phyloP scores from a whole-genome alignment of 2,888 invertebrate species.

The Tachina fera region DNA sequence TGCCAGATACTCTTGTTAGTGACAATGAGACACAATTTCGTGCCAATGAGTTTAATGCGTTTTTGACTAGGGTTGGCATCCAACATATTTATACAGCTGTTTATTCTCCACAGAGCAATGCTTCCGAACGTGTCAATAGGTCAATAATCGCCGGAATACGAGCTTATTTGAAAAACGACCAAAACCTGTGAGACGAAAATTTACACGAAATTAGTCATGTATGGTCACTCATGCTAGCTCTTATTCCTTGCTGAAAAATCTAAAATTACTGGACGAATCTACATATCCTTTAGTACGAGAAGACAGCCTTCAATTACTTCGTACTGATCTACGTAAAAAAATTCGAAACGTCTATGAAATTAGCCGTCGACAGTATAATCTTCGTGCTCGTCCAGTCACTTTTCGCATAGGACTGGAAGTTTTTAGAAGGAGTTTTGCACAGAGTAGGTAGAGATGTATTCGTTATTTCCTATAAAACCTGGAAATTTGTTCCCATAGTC shows the following conservation, averaged over 20 bases:
- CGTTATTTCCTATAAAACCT: too few species aligned
- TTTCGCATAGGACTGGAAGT: slow-evolving; percentile 47
- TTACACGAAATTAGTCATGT: slow-evolving; percentile 49
- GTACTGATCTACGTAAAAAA: slow-evolving; percentile 7
- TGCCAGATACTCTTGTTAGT: slow-evolving; percentile 61
- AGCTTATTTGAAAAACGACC: background rate
- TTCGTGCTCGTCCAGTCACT: slow-evolving; percentile 16
- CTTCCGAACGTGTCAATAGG: background rate
- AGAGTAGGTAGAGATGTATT: background rate
- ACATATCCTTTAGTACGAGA: background rate
- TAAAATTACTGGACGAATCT: slow-evolving; percentile 35
- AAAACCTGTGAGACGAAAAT: slow-evolving; percentile 44
- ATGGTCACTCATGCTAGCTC: slow-evolving; percentile 50
- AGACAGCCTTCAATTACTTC: background rate
- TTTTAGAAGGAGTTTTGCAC: slow-evolving; percentile 47
- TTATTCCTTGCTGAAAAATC: slow-evolving; percentile 36
- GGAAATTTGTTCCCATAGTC: too few species aligned
- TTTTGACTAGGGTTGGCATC: too few species aligned
- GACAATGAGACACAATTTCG: slow-evolving; percentile 75
- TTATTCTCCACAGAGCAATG: slow-evolving; percentile 18
- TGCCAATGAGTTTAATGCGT: slow-evolving; percentile 58
- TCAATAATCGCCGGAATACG: background rate
- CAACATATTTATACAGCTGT: too few species aligned
- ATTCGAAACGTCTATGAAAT: slow-evolving; percentile 36
- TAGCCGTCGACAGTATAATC: slow-evolving; percentile 40